Conservation (phyloP, 1,140 invertebrate genomes). For the Drosophila nasuta region DNA sequence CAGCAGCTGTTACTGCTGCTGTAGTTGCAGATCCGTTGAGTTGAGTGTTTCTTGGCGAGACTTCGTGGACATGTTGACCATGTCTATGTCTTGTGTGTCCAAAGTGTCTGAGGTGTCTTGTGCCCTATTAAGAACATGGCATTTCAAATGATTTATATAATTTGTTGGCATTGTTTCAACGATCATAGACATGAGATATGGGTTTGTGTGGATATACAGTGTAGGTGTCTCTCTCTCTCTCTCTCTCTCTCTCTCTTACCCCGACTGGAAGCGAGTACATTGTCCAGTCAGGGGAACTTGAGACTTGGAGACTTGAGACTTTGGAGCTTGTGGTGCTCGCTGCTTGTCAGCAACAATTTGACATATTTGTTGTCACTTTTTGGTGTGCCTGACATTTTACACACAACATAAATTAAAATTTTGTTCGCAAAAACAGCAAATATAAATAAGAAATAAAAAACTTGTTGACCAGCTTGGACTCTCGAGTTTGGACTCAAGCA, state of each 20-base stretch:
- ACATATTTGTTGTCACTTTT: slow-evolving; percentile 78
- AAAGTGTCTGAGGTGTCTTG: slow-evolving; percentile 68
- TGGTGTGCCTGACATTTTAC: slow-evolving; percentile 71
- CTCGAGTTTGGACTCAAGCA: not conserved
- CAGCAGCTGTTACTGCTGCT: slow-evolving; percentile 42
- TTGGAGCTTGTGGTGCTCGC: not conserved
- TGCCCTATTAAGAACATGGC: slow-evolving; percentile 77
- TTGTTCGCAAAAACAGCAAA: slow-evolving; percentile 28
- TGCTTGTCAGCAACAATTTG: slow-evolving; percentile 73
- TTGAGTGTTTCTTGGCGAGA: slow-evolving; percentile 32
- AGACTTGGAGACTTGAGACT: slow-evolving; percentile 15
- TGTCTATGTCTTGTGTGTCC: slow-evolving; percentile 62
- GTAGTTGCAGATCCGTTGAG: slow-evolving; percentile 42
- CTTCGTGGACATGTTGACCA: slow-evolving; percentile 61
- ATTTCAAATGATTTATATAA: slow-evolving; percentile 81
- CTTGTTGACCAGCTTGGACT: slow-evolving; percentile 21
- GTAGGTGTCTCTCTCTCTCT: slow-evolving; percentile 31
- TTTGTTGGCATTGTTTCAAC: slow-evolving; percentile 65
- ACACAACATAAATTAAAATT: slow-evolving; percentile 80
- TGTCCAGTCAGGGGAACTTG: slow-evolving; percentile 49
- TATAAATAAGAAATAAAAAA: slow-evolving; percentile 30
- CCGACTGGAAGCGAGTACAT: slow-evolving; percentile 40
- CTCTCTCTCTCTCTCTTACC: not conserved
- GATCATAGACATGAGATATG: slow-evolving; percentile 66
- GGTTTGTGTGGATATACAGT: slow-evolving; percentile 5